phyloP scores from a whole-genome alignment of 23 tunicate genomes.

The Botrylloides violaceus region DNA sequence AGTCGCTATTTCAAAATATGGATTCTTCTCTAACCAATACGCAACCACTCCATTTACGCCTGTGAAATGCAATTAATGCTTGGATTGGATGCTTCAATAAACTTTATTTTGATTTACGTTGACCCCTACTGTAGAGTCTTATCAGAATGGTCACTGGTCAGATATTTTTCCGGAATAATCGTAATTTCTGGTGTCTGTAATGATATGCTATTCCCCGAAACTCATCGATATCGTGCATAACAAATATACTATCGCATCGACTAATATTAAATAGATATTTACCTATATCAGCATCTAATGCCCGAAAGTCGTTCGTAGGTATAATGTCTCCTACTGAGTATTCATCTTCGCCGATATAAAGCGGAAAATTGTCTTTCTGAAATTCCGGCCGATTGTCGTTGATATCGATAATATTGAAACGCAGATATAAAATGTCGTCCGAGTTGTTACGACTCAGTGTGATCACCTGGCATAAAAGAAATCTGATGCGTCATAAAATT shows the following conservation, averaged over 20 bases:
- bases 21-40: slow-evolving; percentile 29
- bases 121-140: too few species aligned
- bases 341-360: slow-evolving; percentile 31
- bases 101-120: too few species aligned
- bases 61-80: slow-evolving; percentile 11
- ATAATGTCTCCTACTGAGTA: slow-evolving; percentile 24
- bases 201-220: too few species aligned
- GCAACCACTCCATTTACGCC: slow-evolving; percentile 44
- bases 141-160: too few species aligned
- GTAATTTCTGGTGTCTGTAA: too few species aligned
- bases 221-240: too few species aligned
- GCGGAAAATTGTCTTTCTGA: neutral
- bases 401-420: slow-evolving; percentile 54
- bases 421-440: slow-evolving; percentile 27
- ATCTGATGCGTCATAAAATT: too few species aligned
- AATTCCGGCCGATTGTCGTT: slow-evolving; percentile 71
- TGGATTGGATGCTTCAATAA: too few species aligned
- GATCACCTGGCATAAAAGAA: too few species aligned
- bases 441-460: too few species aligned
- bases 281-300: slow-evolving; percentile 54
- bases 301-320: slow-evolving; percentile 34
- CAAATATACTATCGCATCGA: too few species aligned
- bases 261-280: slow-evolving; percentile 3
- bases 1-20: slow-evolving; percentile 30
- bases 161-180: too few species aligned